phyloP scores from a whole-genome alignment of 2,888 invertebrate species.

The Capitulum mitella region DNA sequence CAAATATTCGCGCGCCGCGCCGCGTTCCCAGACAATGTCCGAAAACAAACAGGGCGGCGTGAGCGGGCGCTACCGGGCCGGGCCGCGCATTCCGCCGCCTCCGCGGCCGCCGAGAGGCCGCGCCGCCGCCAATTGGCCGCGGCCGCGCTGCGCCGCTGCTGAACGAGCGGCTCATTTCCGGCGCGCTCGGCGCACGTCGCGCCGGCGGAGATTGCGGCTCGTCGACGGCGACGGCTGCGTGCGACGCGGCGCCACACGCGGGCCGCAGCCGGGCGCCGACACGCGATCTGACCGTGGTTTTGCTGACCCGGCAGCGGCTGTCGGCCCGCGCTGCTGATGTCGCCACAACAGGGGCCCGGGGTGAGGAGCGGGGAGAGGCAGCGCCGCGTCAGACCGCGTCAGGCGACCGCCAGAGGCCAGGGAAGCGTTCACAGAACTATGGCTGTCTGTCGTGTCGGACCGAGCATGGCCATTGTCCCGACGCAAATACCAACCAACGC shows the following conservation, averaged over 20 bases:
- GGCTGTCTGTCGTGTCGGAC: too few relatives aligned
- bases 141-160: not conserved
- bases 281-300: not conserved
- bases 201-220: not conserved
- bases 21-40: not conserved
- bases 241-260: not conserved
- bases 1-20: conserved; percentile 12
- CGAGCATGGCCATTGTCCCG: too few relatives aligned
- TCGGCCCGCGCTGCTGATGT: too few relatives aligned
- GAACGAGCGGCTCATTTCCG: not conserved
- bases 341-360: too few relatives aligned
- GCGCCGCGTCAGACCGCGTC: too few relatives aligned
- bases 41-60: conserved; percentile 10
- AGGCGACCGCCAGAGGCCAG: too few relatives aligned
- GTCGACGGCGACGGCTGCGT: not conserved
- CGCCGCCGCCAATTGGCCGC: not conserved
- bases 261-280: not conserved
- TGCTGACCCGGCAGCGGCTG: too few relatives aligned
- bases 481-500: too few relatives aligned
- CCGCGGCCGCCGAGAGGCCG: not conserved
- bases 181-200: not conserved
- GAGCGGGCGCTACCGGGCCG: not conserved
- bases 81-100: not conserved
- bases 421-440: too few relatives aligned
- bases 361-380: too few relatives aligned